These are phyloP conservation scores for Temnothorax curvispinosus DNA, from an alignment of 1,140 invertebrate species.

Conservation along the genomic window DNA sequence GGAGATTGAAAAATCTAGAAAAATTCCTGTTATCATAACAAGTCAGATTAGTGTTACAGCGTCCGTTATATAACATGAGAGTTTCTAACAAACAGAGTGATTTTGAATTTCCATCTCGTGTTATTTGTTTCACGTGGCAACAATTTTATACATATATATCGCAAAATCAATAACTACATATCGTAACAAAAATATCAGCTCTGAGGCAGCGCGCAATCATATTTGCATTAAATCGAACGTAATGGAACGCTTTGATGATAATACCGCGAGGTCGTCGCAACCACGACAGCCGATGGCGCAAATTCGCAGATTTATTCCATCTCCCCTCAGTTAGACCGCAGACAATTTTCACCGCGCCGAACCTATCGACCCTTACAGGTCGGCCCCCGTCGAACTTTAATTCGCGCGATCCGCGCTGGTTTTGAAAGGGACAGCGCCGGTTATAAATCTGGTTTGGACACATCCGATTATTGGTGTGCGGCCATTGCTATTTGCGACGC, in stretches of 20 bases:
- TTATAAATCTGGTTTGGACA: slow-evolving; percentile 70
- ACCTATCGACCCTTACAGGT: slow-evolving; percentile 24
- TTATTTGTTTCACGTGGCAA: slow-evolving; percentile 17
- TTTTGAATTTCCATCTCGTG: slow-evolving; percentile 20
- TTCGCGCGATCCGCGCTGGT: slow-evolving; percentile 54
- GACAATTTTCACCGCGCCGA: slow-evolving; percentile 53
- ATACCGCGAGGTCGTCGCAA: slow-evolving; percentile 37
- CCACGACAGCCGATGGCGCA: slow-evolving; percentile 15
- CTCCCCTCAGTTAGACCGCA: slow-evolving; percentile 23
- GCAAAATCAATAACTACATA: slow-evolving; percentile 25
- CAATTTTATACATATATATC: background rate
- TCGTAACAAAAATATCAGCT: slow-evolving; percentile 33
- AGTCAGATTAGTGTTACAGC: background rate
- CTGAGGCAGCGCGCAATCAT: slow-evolving; percentile 40
- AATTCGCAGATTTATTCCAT: slow-evolving; percentile 51
- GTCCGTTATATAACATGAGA: background rate
- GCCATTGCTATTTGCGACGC: slow-evolving; percentile 77
- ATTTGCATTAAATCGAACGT: slow-evolving; percentile 53
- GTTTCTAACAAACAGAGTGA: background rate
- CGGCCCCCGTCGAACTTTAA: slow-evolving; percentile 47
- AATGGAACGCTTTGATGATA: slow-evolving; percentile 49
- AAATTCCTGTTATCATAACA: slow-evolving; percentile 25
- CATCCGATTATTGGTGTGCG: slow-evolving; percentile 76
- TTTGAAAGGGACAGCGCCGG: slow-evolving; percentile 44
- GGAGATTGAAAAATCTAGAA: slow-evolving; percentile 48